Evolutionary conservation across 2,113 vertebrate species (phyloP), one percentile per base, ranked within the genome.

Genomic region (rabbit (Oryctolagus cuniculus)): DNA sequence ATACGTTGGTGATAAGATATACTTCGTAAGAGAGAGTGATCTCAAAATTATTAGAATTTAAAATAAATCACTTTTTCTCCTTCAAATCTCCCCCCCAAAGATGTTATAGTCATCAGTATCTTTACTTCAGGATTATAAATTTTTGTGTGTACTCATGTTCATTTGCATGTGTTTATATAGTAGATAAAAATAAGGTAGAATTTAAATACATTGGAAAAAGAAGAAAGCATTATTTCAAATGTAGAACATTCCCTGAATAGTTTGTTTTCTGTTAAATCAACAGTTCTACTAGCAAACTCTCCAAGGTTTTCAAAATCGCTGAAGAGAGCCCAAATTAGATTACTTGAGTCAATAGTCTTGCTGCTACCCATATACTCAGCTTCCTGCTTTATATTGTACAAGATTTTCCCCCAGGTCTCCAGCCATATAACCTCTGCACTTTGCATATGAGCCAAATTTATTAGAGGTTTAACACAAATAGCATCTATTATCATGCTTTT

Each of bases 251-350:
- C 81, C 38, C 66, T 69, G n/a, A 51, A 77, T 90, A 67, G 66
- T 92, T 91, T 95, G 63, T 53, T 94, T 94, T 92, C 85, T 95
- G 64, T 95, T 96, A 89, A 95, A 96, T 74, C 83, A 95, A 85
- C 63, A 93, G 44, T 75, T 93, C 53, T 55, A 83, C 64, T 82
- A 78, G 73, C 17, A 93, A 94, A 82, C 2, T 93, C 89, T 94
- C 67, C 36, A 69, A 83, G 17, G 75, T 81, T 96, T 96, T 87
- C 25, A 80, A 79, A 95, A 64, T 95, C 58, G 1, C 69, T 85
- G 58, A 93, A 95, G 87, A 90, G 74, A 92, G 8, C 36, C 55
- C 77, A 72, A 88, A 90, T 93, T 64, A 94, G 51, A 93, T 92
- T 92, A 94, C 16, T 79, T 90, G n/a, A 90, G 82, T 94, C 66